Conservation (phyloP, 2,113 vertebrate genomes). For the Halichoerus grypus region DNA sequence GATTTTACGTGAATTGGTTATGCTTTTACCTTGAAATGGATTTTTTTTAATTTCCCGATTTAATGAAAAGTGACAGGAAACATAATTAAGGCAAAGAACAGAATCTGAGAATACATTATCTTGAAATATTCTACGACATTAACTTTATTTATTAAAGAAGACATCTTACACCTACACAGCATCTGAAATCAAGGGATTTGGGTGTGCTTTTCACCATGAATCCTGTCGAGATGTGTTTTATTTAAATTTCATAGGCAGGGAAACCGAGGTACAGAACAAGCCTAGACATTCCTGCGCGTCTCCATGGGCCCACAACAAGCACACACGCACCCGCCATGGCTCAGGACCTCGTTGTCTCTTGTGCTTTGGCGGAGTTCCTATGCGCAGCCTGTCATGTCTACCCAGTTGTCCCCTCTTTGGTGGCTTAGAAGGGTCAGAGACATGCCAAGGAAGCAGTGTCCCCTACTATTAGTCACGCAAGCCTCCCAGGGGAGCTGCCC, state of each 20-base stretch:
- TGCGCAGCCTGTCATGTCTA: accelerated
- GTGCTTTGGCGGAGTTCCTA: too few species aligned
- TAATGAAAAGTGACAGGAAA: constrained; percentile 84
- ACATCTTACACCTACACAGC: neutral
- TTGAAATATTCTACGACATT: constrained; percentile 49
- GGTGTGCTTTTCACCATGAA: neutral
- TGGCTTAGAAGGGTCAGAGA: too few species aligned
- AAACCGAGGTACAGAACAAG: neutral
- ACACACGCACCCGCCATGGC: accelerated
- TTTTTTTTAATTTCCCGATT: constrained; percentile 80
- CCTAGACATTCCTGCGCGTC: neutral
- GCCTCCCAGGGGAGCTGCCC: neutral
- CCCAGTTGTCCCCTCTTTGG: neutral
- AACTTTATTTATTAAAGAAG: constrained; percentile 63
- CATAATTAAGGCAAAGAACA: constrained; percentile 83
- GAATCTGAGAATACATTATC: constrained; percentile 78
- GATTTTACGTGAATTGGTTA: constrained; percentile 74
- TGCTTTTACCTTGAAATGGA: constrained; percentile 83
- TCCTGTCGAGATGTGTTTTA: neutral
- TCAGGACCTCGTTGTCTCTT: neutral
- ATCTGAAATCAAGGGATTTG: neutral
- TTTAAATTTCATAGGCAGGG: neutral
- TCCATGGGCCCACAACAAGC: accelerated
- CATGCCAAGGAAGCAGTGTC: too few species aligned
- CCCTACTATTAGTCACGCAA: accelerated